A percentile compares a stretch with the other conserved stretches of the same genome.
Evolutionary conservation across 2,797 vertebrate genomes (phyloP).

Genomic region (Alosa sapidissima): DNA sequence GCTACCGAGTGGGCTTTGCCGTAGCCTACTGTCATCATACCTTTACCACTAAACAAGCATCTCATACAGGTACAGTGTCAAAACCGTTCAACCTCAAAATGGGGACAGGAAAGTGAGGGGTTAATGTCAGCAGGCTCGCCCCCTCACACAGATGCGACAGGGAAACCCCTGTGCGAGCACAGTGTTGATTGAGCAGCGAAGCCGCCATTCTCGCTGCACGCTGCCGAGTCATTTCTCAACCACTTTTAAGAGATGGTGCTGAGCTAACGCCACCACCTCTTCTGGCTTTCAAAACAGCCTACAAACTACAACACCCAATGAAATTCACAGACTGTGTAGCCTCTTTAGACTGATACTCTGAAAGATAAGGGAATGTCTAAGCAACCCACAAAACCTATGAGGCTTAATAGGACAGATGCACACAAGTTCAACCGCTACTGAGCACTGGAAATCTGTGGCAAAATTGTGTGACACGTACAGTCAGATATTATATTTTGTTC

Average conservation of each 20-base stretch:
- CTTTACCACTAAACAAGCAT: conserved; percentile 57
- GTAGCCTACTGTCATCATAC: conserved; percentile 51
- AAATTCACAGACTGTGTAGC: background rate
- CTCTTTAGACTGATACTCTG: background rate
- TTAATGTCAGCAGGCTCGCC: conserved; percentile 60
- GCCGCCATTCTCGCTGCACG: conserved; percentile 42
- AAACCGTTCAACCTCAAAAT: conserved; percentile 54
- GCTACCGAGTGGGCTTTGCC: conserved; percentile 46
- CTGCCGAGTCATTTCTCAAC: conserved; percentile 52
- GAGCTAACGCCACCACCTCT: background rate
- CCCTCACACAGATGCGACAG: conserved; percentile 48
- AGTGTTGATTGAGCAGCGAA: conserved; percentile 44
- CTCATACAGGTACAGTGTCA: conserved; percentile 56
- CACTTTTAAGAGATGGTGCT: conserved; percentile 24
- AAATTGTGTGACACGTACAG: background rate
- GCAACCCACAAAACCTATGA: background rate
- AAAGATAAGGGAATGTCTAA: background rate
- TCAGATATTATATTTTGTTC: background rate
- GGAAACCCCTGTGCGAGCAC: conserved; percentile 60
- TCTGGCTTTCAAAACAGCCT: background rate
- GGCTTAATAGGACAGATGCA: background rate
- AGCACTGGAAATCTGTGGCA: background rate
- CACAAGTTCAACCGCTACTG: background rate
- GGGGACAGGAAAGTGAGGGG: conserved; percentile 62
- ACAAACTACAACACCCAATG: background rate